Percentiles rank a stretch among this genome's conserved stretches.
phyloP scores from a whole-genome alignment of 2,113 vertebrate species.

The Columba janthina region DNA sequence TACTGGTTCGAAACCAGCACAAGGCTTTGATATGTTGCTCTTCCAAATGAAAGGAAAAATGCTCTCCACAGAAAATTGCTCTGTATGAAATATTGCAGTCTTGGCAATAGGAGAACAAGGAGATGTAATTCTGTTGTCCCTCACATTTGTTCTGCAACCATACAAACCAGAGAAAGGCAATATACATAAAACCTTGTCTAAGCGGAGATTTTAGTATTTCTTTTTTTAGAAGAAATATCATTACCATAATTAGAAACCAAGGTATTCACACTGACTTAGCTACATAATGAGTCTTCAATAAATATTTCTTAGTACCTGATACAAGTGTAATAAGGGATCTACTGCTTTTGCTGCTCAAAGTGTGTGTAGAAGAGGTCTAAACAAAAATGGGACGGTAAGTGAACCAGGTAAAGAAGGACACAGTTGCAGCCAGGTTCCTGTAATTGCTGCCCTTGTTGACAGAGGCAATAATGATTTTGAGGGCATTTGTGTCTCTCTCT shows the following conservation, averaged over 20 bases:
- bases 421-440: neutral
- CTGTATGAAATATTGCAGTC: neutral
- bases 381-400: neutral
- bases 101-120: neutral
- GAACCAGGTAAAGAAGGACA: neutral
- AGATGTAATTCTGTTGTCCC: neutral
- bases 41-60: neutral
- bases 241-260: neutral
- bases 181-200: neutral
- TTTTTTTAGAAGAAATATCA: neutral
- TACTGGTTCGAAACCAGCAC: neutral
- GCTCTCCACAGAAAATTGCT: neutral
- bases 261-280: neutral
- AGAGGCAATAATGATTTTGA: neutral
- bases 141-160: neutral
- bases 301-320: neutral
- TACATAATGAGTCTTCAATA: neutral
- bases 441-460: neutral
- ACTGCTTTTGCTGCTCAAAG: neutral
- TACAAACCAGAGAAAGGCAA: neutral
- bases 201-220: neutral
- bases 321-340: neutral
- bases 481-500: neutral
- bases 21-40: neutral
- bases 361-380: neutral